Base-by-base conservation (phyloP, 2,888 invertebrate species). In the Papilio demoleus region DNA sequence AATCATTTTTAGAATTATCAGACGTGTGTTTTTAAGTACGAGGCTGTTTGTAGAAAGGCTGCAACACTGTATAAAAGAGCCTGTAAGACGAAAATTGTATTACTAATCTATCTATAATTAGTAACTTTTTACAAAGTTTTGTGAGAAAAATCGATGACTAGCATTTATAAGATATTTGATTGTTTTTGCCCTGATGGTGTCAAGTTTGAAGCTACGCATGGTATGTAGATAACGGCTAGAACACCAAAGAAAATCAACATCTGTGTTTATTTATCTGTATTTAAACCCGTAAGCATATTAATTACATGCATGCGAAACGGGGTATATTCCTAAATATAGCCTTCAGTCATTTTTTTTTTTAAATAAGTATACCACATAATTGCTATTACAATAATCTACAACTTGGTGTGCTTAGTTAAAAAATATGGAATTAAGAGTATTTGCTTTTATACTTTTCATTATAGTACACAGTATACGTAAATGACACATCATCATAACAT, bases 211-310 rank as follows among this genome's bases (percentile, higher is more conserved):
- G 71, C 77, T 73, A 74, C 79, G 79, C 75, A 75, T 76, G 79
- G 74, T 74, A 74, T 75, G 80, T 76, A 76, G 73, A 74, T 80
- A 84, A 88, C 92, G 90, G 92, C 92, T 92, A 92, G 92, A 90
- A 86, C 91, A 92, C 92, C 92, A 92, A 92, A 92, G 92, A 91
- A 82, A 81, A 78, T 75, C 75, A 79, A 74, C 75, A 76, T 77
- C 78, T 80, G 77, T 78, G 79, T 79, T 77, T 77, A 73, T 71
- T 73, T 76, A 77, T 77, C 77, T 75, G 76, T 79, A 80, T 74
- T 76, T 74, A 77, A 78, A 73, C 72, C 72, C 70, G 75, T 80
- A 78, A 82, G 80, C 80, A 77, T 79, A 71, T 70, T 76, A 74
- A 50, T 53, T 63, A 65, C 74, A 74, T 76, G 75, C 74, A 79